Percentiles rank a stretch among this genome's conserved stretches.
phyloP scores from a whole-genome alignment of 2,113 vertebrate species.

The Oncorhynchus nerka region DNA sequence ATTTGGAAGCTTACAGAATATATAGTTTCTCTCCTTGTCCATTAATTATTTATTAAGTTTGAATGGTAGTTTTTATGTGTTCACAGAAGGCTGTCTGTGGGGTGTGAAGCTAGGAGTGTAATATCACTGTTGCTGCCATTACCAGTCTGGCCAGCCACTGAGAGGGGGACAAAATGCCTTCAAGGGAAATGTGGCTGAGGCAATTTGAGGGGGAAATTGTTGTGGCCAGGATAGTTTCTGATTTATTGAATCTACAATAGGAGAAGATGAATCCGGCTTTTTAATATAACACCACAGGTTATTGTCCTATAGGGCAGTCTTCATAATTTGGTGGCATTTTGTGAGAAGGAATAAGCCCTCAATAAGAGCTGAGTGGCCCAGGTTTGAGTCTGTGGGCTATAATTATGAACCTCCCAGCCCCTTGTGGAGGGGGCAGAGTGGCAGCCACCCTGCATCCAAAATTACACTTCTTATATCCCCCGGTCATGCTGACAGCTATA shows the following conservation, averaged over 20 bases:
- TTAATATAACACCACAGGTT: conserved; percentile 62
- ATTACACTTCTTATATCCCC: conserved; percentile 56
- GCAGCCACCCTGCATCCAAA: conserved; percentile 39
- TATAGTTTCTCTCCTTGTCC: conserved; percentile 56
- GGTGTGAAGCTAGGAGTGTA: conserved; percentile 50
- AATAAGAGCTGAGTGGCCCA: conserved; percentile 47
- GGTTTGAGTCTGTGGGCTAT: conserved; percentile 51
- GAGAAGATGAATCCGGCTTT: conserved; percentile 36
- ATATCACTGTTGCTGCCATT: conserved; percentile 53
- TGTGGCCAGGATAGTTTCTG: conserved; percentile 44
- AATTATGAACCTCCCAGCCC: conserved; percentile 46
- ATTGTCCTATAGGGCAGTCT: conserved; percentile 60
- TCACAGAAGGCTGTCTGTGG: conserved; percentile 41
- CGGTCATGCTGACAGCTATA: conserved; percentile 57
- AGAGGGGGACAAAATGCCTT: conserved; percentile 58
- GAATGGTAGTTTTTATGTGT: conserved; percentile 63
- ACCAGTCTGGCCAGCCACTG: conserved; percentile 40
- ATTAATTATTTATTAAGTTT: conserved; percentile 70
- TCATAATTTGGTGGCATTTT: conserved; percentile 57
- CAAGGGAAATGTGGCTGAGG: conserved; percentile 48
- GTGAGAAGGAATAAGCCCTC: conserved; percentile 20
- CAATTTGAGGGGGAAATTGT: conserved; percentile 41
- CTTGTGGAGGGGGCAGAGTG: conserved; percentile 36
- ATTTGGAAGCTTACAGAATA: conserved; percentile 59
- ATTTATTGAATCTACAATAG: conserved; percentile 72